Base-by-base conservation (phyloP, 2,113 vertebrate species). In the Plotosus lineatus region DNA sequence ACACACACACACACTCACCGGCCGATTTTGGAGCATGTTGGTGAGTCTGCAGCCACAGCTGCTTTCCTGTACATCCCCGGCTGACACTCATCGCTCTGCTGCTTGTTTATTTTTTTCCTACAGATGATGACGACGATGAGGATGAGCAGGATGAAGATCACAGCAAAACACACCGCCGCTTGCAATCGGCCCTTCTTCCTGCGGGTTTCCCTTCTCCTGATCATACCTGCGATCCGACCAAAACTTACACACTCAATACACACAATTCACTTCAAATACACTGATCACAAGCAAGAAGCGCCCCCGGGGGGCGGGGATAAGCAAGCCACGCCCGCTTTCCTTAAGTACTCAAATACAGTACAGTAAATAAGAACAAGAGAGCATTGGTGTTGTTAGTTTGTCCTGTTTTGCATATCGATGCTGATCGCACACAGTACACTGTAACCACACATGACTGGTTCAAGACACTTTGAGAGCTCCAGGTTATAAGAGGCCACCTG, bases 11-110 rank as follows among this genome's bases (percentile, higher is more conserved):
- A 48, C 26, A 91, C 95, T 8, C 88, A 96, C 95, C 94, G 91
- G 89, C 93, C 94, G 56, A 95, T 86, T 61, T 85, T 26, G 1
- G 95, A 96, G 85, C 95, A 96, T 21, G n/a, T 91, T 78, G 76
- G 84, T 0, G 92, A 92, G 88, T 96, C 95, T 1, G 95, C 93
- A 6, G 95, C 94, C 80, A 96, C 95, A 0, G 94, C 95, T 0
- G 88, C 95, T 0, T 77, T 88, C 11, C 82, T 72, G 83, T 91
- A 95, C 1, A 0, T 72, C 7, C 46, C 88, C 0, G 58, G 4
- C 0, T 85, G 40, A 77, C 91, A 92, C 11, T 60, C 55, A 55
- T 21, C 79, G 0, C 84, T 42, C 56, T 38, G 19, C 10, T 87
- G 19, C 42, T 89, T 84, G 19, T 81, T 31, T 11, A n/a, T n/a